phyloP scores from a whole-genome alignment of 2,888 invertebrate species.

The Brachyopa scutellaris region DNA sequence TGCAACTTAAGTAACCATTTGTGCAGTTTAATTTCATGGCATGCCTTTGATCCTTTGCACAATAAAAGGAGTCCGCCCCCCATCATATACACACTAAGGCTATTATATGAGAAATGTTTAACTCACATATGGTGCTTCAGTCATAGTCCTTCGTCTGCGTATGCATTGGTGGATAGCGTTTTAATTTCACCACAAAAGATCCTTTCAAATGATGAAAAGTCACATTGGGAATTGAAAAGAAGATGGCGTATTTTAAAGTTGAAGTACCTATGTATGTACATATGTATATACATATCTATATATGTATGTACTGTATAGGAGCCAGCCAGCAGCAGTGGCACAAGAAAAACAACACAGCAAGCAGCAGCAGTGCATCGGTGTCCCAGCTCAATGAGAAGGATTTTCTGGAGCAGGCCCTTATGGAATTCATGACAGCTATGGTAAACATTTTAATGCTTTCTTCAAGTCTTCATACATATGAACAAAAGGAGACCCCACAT shows the following conservation, averaged over 20 bases:
- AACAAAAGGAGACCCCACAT: conserved; percentile 41
- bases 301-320: conserved; percentile 40
- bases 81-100: conserved; percentile 42
- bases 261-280: no score
- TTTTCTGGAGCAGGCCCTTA: conserved; percentile 67
- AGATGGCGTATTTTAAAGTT: conserved; percentile 66
- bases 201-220: conserved; percentile 68
- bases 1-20: conserved; percentile 56
- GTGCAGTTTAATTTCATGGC: conserved; percentile 64
- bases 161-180: conserved; percentile 52
- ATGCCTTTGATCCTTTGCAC: conserved; percentile 58
- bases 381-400: conserved; percentile 37
- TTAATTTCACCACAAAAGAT: conserved; percentile 69
- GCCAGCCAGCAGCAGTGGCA: conserved; percentile 23
- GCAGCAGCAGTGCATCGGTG: conserved; percentile 45
- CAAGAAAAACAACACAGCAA: no score
- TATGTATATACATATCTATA: no score
- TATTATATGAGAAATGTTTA: conserved; percentile 27
- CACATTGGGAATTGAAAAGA: conserved; percentile 67
- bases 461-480: conserved; percentile 53
- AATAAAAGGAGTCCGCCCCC: conserved; percentile 50
- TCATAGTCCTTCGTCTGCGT: not conserved
- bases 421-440: conserved; percentile 65
- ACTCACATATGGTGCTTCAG: conserved; percentile 3
- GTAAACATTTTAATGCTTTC: conserved; percentile 67